Percentiles rank a stretch among this genome's conserved stretches.
Evolutionary conservation across 2,888 invertebrate species (phyloP).

Genomic region (Leucoma salicis): DNA sequence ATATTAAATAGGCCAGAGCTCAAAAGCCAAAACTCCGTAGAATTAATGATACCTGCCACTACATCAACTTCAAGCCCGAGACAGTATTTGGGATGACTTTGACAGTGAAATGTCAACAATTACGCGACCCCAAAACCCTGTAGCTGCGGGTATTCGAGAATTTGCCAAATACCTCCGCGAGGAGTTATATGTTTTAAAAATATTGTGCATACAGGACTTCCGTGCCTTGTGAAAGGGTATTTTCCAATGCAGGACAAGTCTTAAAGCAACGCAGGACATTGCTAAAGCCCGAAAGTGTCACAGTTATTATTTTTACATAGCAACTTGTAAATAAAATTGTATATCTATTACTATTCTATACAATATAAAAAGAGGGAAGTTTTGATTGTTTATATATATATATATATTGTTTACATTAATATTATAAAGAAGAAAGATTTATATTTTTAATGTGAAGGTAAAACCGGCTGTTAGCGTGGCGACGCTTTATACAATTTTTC

Average conservation of each 20-base stretch:
- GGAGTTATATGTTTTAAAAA: slow-evolving; percentile 8
- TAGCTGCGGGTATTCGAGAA: slow-evolving; percentile 23
- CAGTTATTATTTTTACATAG: background rate
- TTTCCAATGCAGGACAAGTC: background rate
- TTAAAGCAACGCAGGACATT: background rate
- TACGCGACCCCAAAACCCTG: slow-evolving; percentile 11
- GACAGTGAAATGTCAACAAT: slow-evolving; percentile 12
- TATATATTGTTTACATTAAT: too few species aligned
- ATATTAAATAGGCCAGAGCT: too few species aligned
- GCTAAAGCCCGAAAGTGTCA: background rate
- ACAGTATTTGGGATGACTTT: slow-evolving; percentile 17
- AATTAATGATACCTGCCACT: too few species aligned
- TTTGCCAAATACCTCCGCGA: slow-evolving; percentile 29
- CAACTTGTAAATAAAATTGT: background rate
- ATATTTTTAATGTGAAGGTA: too few species aligned
- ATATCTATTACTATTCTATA: too few species aligned
- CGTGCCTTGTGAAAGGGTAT: background rate
- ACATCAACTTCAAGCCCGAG: too few species aligned
- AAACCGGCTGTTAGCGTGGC: too few species aligned
- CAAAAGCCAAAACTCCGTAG: too few species aligned
- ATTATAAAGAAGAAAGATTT: too few species aligned
- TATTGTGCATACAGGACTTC: slow-evolving; percentile 6
- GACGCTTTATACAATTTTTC: too few species aligned
- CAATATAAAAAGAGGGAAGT: too few species aligned
- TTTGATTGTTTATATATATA: too few species aligned